Evolutionary conservation across 2,888 invertebrate genomes (phyloP), one percentile per base, ranked within the genome.

Genomic region (Corbicula japonica): DNA sequence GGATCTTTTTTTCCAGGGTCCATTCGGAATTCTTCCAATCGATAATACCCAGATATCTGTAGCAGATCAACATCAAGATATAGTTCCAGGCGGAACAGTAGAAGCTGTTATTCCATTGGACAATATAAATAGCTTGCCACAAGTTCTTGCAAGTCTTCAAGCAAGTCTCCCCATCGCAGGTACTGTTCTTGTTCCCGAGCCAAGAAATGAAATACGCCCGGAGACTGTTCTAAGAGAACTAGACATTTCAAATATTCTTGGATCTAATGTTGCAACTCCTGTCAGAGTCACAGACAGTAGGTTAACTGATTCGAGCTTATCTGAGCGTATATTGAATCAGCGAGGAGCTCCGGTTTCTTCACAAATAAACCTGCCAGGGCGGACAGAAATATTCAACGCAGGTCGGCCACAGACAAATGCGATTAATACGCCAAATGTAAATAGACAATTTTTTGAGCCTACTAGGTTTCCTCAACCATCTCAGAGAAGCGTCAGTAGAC

Each of bases 61-160:
- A 0, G 69, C 56, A 3, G 76, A 76, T 30, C 75, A 75, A 26
- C 34, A 30, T 18, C 48, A 38, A 35, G 54, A 63, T 10, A 54
- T 69, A 32, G 38, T 76, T 21, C 69, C 69, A n/a, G 54, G 54
- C 12, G 73, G 78, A 12, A 56, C 76, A 12, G 69, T 71, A 12
- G 70, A 68, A 15, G 65, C 80, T 1, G 75, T 80, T 26, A 76
- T 80, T 30, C 80, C 80, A 28, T 34, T 76, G 32, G 56, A 72
- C 12, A 61, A 66, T 10, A 48, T 73, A 2, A 50, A 76, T 28
- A 80, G 69, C 61, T 54, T 80, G 26, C 69, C 72, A 3, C 69
- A 79, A 26, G 61, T 79, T 10, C 56, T 79, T 10, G 66, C 72
- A 2, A 75, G 66, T 48, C 50, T 80, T 26, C 54, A 61, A 5